These are phyloP conservation scores for Epizoanthus illoricatus DNA, from an alignment of 92 coral and sea anemone species.

Conservation along the genomic window DNA sequence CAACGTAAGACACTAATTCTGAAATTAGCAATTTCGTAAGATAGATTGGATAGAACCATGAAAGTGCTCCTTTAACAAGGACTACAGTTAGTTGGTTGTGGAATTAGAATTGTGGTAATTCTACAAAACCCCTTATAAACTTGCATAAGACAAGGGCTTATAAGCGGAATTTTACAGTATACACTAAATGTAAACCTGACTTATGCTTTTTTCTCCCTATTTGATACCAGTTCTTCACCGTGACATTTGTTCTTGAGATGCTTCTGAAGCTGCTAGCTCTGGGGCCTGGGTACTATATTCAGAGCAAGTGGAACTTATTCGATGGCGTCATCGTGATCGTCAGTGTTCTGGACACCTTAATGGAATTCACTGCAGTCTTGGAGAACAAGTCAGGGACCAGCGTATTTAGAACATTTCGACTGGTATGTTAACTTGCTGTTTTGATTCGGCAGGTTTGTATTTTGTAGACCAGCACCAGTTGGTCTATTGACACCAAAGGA, in stretches of 20 bases:
- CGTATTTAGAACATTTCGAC: constrained; percentile 80
- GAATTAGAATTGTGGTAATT: too few relatives aligned
- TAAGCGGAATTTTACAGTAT: too few relatives aligned
- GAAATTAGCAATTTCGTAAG: too few relatives aligned
- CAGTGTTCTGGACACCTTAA: constrained; percentile 71
- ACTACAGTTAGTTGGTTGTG: too few relatives aligned
- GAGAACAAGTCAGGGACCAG: constrained; percentile 75
- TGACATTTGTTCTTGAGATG: constrained; percentile 75
- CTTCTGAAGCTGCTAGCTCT: constrained; percentile 70
- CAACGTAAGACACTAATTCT: too few relatives aligned
- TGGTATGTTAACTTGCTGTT: constrained; percentile 51
- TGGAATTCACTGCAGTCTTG: constrained; percentile 53
- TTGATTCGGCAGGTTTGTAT: neutral
- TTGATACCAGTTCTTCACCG: constrained; percentile 61
- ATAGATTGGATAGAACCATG: too few relatives aligned
- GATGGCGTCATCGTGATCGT: constrained; percentile 80
- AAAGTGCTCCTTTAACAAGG: too few relatives aligned
- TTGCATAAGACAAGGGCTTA: too few relatives aligned
- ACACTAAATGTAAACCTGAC: too few relatives aligned
- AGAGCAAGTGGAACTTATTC: constrained; percentile 81
- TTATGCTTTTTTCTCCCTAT: neutral
- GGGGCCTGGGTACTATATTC: constrained; percentile 71
- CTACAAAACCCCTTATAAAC: too few relatives aligned
- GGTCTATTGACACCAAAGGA: too few relatives aligned
- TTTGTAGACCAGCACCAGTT: neutral